Conservation (phyloP, 2,888 invertebrate genomes). For the Acanthopleura granulata region DNA sequence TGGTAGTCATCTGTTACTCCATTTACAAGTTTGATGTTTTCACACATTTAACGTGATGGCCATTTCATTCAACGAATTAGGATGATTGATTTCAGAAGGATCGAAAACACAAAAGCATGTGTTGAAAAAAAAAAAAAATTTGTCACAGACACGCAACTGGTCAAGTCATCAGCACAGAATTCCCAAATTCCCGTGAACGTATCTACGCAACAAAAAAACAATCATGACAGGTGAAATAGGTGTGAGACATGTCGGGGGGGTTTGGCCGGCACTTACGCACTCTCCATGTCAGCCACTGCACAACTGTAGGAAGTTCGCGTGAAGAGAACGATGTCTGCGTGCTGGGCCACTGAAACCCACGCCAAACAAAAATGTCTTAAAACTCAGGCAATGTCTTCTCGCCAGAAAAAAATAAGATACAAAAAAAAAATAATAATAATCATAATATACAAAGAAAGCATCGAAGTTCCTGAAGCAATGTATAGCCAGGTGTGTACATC, state of each 20-base stretch:
- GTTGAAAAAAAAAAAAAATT: too few species aligned
- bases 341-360: slow-evolving; percentile 20
- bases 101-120: too few species aligned
- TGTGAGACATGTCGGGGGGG: background rate
- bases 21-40: too few species aligned
- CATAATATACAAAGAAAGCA: too few species aligned
- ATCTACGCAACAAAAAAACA: background rate
- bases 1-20: too few species aligned
- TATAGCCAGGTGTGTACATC: too few species aligned
- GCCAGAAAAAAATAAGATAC: slow-evolving; percentile 11
- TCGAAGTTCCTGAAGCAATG: too few species aligned
- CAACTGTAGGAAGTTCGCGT: slow-evolving; percentile 99
- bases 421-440: slow-evolving; percentile 26
- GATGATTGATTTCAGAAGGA: too few species aligned
- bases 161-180: too few species aligned
- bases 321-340: slow-evolving; percentile 96
- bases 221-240: background rate
- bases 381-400: background rate
- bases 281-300: slow-evolving; percentile 96
- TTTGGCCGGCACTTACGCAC: slow-evolving; percentile 80
- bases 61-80: too few species aligned
- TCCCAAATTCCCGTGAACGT: background rate
- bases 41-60: too few species aligned
- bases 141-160: too few species aligned
- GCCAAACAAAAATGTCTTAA: background rate